Evolutionary conservation across 1,140 invertebrate species (phyloP).

Genomic region (Hycleus cichorii): DNA sequence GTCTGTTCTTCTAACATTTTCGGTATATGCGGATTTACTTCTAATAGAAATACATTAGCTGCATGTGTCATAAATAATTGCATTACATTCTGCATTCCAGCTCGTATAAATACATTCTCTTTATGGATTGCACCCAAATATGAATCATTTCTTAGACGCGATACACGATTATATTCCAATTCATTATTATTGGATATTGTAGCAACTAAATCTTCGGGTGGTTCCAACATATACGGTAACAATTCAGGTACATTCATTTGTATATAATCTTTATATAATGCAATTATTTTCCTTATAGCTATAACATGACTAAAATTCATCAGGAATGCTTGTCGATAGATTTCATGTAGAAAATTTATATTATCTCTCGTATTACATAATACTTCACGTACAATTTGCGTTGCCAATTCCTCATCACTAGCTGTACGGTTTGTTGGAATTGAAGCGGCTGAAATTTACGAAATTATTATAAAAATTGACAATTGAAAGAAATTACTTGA

Average conservation of each 20-base stretch:
- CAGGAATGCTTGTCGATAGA: conserved; percentile 88
- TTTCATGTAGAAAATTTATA: conserved; percentile 90
- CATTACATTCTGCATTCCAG: conserved; percentile 77
- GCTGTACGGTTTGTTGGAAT: conserved; percentile 30
- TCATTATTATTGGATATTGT: conserved; percentile 19
- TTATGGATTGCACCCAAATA: conserved; percentile 73
- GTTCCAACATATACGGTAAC: conserved; percentile 82
- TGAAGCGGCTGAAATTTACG: conserved; percentile 29
- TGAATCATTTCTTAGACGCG: conserved; percentile 70
- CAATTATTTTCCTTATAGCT: conserved; percentile 81
- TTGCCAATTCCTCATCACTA: conserved; percentile 34
- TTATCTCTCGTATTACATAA: conserved; percentile 85
- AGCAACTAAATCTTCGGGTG: conserved; percentile 46
- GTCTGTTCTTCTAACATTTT: conserved; percentile 81
- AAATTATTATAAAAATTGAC: too few species aligned
- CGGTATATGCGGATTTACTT: conserved; percentile 50
- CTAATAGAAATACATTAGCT: conserved; percentile 85
- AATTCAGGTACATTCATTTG: conserved; percentile 72
- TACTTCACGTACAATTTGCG: conserved; percentile 71
- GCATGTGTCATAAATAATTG: conserved; percentile 94
- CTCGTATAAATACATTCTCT: conserved; percentile 70
- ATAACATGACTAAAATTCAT: conserved; percentile 81
- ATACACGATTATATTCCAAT: conserved; percentile 49
- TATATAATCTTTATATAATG: conserved; percentile 95
- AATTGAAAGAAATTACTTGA: conserved; percentile 33